Evolutionary conservation across 2,888 invertebrate genomes (phyloP), one percentile per base, ranked within the genome.

Genomic region (Caenorhabditis afra): DNA sequence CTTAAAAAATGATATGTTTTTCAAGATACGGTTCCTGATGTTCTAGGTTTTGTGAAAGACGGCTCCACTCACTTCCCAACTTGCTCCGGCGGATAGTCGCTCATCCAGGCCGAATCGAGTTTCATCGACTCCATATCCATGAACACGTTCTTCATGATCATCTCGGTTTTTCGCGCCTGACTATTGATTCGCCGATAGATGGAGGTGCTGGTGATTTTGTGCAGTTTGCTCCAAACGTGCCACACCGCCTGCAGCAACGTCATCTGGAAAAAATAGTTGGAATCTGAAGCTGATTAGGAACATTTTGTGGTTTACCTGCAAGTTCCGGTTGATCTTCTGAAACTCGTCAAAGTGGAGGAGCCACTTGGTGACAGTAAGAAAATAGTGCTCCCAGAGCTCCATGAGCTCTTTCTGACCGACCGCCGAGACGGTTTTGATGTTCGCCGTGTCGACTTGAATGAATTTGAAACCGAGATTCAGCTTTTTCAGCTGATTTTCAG

Each of bases 241-340:
- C 78, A 78, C 18, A 65, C 57, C 10, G 61, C 20, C 59, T 73
- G 58, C 29, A 73, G 47, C 5, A 78, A 59, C 20, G 66, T 61
- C 18, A 71, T 52, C 77, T 78, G 12, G 2, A 61, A 45, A 16
- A 44, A n/a, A n/a, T n/a, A n/a, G n/a, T n/a, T n/a, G n/a, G n/a
- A n/a, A n/a, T n/a, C 29, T 3, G 29, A 7, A 7, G 29, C 29
- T 29, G 3, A 5, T 47, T 47, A 16, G 16, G 18, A 2, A 3
- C 8, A 47, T n/a, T 47, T 7, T 16, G 3, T 52, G 47, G 23
- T 18, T 16, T 3, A 70, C 70, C 70, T 70, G 70, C 8, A 53
- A 4, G 18, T 29, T 10, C 12, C 55, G 50, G 22, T 70, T 53
- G 16, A 70, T 10, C 16, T 70, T 70, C 37, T 55, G 61, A 20